Percentiles rank a stretch among this genome's conserved stretches.
These are phyloP conservation scores for Pseudorhiza aurosa DNA, from an alignment of 30 jellyfish, hydroid and myxozoan species.

Conservation along the genomic window DNA sequence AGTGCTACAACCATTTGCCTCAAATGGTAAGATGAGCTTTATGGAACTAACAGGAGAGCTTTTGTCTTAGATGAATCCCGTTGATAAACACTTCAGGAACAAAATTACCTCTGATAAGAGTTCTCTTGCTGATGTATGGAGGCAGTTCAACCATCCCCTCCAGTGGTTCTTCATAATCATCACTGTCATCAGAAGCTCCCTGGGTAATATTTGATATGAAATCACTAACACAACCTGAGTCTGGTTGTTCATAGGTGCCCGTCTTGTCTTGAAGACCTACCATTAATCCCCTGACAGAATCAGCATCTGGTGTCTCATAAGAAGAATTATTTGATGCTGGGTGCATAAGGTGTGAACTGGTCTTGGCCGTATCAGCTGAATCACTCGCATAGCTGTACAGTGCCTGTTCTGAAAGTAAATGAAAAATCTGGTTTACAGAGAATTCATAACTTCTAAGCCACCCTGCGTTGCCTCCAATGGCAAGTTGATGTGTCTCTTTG, in stretches of 20 bases:
- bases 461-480: too few species aligned
- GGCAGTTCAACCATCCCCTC: conserved; percentile 5
- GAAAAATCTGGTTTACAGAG: too few species aligned
- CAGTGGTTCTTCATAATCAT: conserved; percentile 41
- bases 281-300: conserved; percentile 55
- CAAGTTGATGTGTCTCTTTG: too few species aligned
- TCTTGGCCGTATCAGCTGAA: conserved; percentile 1
- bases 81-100: too few species aligned
- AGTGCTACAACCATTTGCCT: too few species aligned
- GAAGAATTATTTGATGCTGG: neutral
- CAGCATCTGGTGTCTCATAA: conserved; percentile 47
- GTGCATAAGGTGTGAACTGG: neutral
- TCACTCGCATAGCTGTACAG: conserved; percentile 58
- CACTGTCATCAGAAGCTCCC: conserved; percentile 1
- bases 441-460: too few species aligned
- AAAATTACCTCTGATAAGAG: neutral
- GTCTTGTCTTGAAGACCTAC: conserved; percentile 27
- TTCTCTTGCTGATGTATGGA: neutral
- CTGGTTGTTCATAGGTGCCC: conserved; percentile 52
- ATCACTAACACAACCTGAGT: conserved; percentile 22
- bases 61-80: too few species aligned
- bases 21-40: too few species aligned
- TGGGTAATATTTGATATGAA: conserved; percentile 14
- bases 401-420: conserved; percentile 41
- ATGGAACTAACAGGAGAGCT: too few species aligned